These are phyloP conservation scores for Dicrurus megarhynchus DNA, from an alignment of 2,113 vertebrate genomes.

Conservation along the genomic window DNA sequence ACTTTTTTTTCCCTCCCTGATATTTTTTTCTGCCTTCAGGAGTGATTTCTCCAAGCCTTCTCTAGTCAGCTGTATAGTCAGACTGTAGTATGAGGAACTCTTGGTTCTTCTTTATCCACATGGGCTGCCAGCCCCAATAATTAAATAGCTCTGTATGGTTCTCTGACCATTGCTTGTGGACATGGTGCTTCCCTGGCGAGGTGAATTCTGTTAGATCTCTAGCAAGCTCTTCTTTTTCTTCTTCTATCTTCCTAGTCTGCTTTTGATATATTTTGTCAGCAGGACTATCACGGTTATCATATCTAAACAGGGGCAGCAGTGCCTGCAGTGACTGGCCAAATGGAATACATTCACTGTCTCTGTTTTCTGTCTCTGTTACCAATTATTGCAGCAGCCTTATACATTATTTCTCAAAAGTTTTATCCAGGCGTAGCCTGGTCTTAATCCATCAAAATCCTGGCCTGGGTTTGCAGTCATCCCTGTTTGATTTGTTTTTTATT, in stretches of 20 bases:
- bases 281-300: accelerated
- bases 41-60: not conserved
- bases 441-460: not conserved
- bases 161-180: not conserved
- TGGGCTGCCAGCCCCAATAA: not conserved
- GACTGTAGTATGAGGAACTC: not conserved
- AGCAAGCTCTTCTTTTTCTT: not conserved
- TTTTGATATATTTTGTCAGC: not conserved
- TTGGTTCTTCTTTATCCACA: not conserved
- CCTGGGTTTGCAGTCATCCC: not conserved
- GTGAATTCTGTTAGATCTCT: not conserved
- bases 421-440: not conserved
- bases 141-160: not conserved
- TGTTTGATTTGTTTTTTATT: not conserved
- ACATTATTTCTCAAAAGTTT: not conserved
- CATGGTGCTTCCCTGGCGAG: not conserved
- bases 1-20: accelerated
- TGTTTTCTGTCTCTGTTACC: not conserved
- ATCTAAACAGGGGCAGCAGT: not conserved
- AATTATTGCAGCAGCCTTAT: not conserved
- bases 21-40: not conserved
- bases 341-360: not conserved
- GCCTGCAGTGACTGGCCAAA: not conserved
- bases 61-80: not conserved
- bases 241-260: not conserved